phyloP scores from a whole-genome alignment of 2,113 vertebrate species.

The Sceloporus tristichus region DNA sequence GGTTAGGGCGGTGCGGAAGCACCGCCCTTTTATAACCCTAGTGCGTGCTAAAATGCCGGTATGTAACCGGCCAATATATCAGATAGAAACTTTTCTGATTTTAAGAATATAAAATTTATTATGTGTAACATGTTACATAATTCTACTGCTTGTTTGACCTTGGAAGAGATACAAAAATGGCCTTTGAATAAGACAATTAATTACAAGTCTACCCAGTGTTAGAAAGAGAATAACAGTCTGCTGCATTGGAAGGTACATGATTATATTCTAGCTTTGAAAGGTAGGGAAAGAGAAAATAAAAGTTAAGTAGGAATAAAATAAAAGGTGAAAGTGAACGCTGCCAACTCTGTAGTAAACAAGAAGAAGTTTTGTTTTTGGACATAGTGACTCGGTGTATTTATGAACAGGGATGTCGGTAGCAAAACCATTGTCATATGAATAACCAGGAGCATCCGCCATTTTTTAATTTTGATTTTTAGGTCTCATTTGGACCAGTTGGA shows the following conservation, averaged over 20 bases:
- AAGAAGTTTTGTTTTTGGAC: too few species aligned
- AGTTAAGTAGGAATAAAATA: conserved; percentile 4
- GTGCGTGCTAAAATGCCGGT: too few species aligned
- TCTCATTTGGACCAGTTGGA: too few species aligned
- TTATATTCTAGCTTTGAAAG: not conserved
- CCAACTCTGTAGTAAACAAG: not conserved
- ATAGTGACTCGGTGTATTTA: not conserved
- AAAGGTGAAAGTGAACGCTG: not conserved
- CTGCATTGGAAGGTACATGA: not conserved
- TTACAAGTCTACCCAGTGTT: not conserved
- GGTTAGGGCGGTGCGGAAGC: too few species aligned
- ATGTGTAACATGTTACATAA: not conserved
- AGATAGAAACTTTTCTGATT: not conserved
- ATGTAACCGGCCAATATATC: too few species aligned
- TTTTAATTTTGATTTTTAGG: too few species aligned
- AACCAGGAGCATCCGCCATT: too few species aligned
- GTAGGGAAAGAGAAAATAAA: not conserved
- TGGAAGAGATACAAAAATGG: not conserved
- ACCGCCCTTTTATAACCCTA: too few species aligned
- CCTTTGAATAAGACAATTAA: not conserved
- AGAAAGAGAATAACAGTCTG: not conserved
- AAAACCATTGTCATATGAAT: not conserved
- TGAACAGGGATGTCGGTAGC: not conserved
- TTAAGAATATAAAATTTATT: not conserved
- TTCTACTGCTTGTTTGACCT: not conserved